Evolutionary conservation across 2,888 invertebrate genomes (phyloP), one percentile per base, ranked within the genome.

Genomic region (Amiota mariae): DNA sequence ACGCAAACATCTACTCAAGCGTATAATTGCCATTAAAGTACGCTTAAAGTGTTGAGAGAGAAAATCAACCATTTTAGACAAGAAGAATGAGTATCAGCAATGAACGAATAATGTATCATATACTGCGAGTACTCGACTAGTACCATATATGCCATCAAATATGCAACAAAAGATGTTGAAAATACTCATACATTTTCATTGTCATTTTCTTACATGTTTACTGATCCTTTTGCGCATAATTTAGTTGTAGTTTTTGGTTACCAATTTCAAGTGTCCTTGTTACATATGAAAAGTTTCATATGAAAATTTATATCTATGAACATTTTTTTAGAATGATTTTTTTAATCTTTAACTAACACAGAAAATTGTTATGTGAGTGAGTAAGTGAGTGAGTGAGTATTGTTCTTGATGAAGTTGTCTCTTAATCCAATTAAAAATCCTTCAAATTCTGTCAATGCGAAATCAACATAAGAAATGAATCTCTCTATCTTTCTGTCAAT

Each of bases 1-100:
- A 73, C 76, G 76, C 77, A 75, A 78, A 73, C 76, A 84, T 49
- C 76, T 73, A 77, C 74, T 79, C 81, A 70, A 73, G 81, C 79
- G 77, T 76, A 78, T 82, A 82, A 85, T 85, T 85, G 84, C 77
- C 82, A 84, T 82, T 84, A 84, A 84, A 82, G 78, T 75, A 79
- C 76, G 77, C 82, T 77, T 76, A 74, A 77, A 76, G 72, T 75
- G 77, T 63, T 75, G 73, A 74, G 76, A 76, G 36, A 36, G 36
- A 36, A 36, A 36, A 36, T 3, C 24, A 24, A 77, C 73, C 72
- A 72, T 64, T 72, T 68, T 24, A 24, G 24, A 24, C 6, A 36
- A 51, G 73, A 74, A 64, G 68, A 68, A 36, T 36, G 36, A 36
- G 36, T 36, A 36, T 36, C 36, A 36, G 6, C 36, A 36, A 4